Conservation (phyloP, 2,888 invertebrate genomes). For the Alviniconcha strummeri region DNA sequence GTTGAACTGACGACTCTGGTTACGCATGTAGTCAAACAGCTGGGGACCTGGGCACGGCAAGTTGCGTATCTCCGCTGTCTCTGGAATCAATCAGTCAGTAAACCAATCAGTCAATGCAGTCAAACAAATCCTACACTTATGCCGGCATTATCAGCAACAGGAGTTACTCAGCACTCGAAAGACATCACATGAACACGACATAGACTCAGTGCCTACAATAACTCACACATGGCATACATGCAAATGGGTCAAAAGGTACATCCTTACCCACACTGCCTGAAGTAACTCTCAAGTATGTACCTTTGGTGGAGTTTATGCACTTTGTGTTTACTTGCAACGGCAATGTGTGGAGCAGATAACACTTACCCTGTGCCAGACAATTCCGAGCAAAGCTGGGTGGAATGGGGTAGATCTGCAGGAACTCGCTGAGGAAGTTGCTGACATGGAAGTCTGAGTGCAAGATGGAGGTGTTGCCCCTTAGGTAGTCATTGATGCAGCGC, state of each 20-base stretch:
- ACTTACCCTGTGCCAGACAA: slow-evolving; percentile 81
- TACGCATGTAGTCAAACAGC: slow-evolving; percentile 82
- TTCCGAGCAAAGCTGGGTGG: slow-evolving; percentile 86
- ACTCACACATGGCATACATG: too few species aligned
- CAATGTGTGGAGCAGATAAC: too few species aligned
- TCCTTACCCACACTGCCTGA: too few species aligned
- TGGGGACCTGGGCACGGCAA: slow-evolving; percentile 80
- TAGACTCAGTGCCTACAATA: too few species aligned
- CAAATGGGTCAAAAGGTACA: too few species aligned
- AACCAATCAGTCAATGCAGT: not conserved
- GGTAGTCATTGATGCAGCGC: slow-evolving; percentile 81
- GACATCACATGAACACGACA: too few species aligned
- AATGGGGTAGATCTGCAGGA: slow-evolving; percentile 85
- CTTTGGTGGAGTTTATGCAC: too few species aligned
- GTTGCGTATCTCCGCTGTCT: slow-evolving; percentile 78
- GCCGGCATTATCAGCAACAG: too few species aligned
- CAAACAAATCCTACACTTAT: not conserved
- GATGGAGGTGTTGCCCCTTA: slow-evolving; percentile 75
- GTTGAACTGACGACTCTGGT: slow-evolving; percentile 81
- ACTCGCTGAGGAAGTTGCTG: slow-evolving; percentile 84
- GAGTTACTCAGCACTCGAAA: too few species aligned
- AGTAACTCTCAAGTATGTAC: too few species aligned
- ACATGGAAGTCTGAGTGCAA: slow-evolving; percentile 80
- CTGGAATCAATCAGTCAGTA: slow-evolving; percentile 67
- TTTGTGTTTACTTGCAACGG: too few species aligned